phyloP scores from a whole-genome alignment of 23 tunicate species.

The Ciona savignyi region DNA sequence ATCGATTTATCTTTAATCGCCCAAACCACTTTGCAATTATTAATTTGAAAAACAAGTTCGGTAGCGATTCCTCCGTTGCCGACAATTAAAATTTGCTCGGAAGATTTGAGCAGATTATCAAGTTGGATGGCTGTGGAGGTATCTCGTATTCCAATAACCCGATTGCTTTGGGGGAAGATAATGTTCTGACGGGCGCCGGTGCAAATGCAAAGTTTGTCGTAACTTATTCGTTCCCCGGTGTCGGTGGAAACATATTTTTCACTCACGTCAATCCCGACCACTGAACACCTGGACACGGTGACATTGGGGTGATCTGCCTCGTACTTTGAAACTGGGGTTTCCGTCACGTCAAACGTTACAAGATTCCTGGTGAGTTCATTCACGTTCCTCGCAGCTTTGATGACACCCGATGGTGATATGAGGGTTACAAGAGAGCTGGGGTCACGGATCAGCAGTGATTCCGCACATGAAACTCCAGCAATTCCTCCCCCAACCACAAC shows the following conservation, averaged over 20 bases:
- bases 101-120: constrained; percentile 22
- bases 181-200: constrained; percentile 72
- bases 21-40: constrained; percentile 66
- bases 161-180: constrained; percentile 28
- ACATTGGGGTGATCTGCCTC: constrained; percentile 23
- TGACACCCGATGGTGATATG: constrained; percentile 57
- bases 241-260: constrained; percentile 29
- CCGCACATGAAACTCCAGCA: constrained; percentile 86
- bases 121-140: constrained; percentile 59
- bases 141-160: constrained; percentile 76
- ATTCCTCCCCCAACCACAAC: constrained; percentile 87
- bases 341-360: constrained; percentile 61
- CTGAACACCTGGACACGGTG: constrained; percentile 5
- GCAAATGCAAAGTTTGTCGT: constrained; percentile 69
- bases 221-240: constrained; percentile 11
- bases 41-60: constrained; percentile 66
- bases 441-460: constrained; percentile 22
- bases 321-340: constrained; percentile 35
- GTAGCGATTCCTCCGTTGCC: constrained; percentile 94
- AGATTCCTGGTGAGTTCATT: constrained; percentile 46
- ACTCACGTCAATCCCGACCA: constrained; percentile 12
- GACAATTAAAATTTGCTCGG: constrained; percentile 52
- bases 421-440: constrained; percentile 26
- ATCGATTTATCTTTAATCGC: constrained; percentile 71
- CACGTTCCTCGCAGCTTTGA: constrained; percentile 71